phyloP scores from a whole-genome alignment of 2,797 vertebrate species.

The Alectoris magna region DNA sequence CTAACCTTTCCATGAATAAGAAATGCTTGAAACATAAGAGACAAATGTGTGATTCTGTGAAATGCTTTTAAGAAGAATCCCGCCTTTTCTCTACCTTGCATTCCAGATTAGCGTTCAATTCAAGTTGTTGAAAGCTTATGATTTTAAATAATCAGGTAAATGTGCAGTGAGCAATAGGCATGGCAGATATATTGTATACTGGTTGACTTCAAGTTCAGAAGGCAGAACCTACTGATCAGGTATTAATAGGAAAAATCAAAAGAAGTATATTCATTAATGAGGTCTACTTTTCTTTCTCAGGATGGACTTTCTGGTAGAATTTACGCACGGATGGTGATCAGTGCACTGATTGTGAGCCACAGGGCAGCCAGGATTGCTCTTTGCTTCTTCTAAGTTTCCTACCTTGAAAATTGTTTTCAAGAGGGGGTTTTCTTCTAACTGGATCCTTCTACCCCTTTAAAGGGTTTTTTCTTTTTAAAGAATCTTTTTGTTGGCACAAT shows the following conservation, averaged over 20 bases:
- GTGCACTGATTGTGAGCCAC: neutral
- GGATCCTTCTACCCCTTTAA: neutral
- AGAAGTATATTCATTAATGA: fast-evolving
- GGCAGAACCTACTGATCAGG: neutral
- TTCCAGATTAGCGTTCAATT: neutral
- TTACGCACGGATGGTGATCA: fast-evolving
- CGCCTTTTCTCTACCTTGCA: neutral
- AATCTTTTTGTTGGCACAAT: neutral
- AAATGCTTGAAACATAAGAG: neutral
- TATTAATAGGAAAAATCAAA: neutral
- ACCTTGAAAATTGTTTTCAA: neutral
- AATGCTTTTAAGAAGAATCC: neutral
- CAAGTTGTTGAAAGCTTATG: neutral
- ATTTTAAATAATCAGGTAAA: neutral
- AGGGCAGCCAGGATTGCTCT: neutral
- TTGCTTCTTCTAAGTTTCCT: neutral
- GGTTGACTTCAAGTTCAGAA: neutral
- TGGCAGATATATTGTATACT: neutral
- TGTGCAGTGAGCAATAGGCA: neutral
- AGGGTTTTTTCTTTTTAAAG: neutral
- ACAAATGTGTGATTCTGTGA: neutral
- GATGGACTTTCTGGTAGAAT: neutral
- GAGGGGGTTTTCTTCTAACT: neutral
- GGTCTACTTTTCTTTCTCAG: neutral
- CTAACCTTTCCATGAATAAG: neutral